These are phyloP conservation scores for Numenius arquata DNA, from an alignment of 2,113 vertebrate genomes.

Conservation along the genomic window DNA sequence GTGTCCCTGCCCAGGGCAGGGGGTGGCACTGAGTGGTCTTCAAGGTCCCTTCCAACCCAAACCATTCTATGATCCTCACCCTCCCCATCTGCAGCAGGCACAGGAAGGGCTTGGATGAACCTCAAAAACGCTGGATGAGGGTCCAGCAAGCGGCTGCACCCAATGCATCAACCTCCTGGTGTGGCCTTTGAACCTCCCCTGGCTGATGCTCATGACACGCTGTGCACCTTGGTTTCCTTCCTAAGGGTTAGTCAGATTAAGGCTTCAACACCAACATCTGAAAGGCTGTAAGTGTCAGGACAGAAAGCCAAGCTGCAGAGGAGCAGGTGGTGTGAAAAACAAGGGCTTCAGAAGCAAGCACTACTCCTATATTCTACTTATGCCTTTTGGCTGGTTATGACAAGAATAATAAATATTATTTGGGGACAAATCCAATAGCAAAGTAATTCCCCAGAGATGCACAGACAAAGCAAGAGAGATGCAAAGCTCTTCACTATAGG, in stretches of 20 bases:
- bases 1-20: too few species aligned
- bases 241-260: not conserved
- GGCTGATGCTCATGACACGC: too few species aligned
- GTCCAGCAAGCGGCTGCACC: not conserved
- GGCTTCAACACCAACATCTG: not conserved
- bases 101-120: not conserved
- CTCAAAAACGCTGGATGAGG: not conserved
- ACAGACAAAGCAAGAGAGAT: not conserved
- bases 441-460: not conserved
- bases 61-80: too few species aligned
- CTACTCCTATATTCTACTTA: not conserved
- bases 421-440: not conserved
- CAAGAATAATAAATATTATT: not conserved
- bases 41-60: too few species aligned
- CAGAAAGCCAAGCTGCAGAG: not conserved
- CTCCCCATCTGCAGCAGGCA: not conserved
- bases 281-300: not conserved
- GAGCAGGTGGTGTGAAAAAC: not conserved
- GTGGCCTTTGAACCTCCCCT: not conserved
- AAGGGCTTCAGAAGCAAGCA: not conserved
- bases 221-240: accelerated
- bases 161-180: not conserved
- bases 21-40: too few species aligned
- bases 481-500: not conserved
- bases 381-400: not conserved